Percentiles rank a stretch among this genome's conserved stretches.
These are phyloP conservation scores for Arenaria interpres DNA, from an alignment of 2,113 vertebrate genomes.

Conservation along the genomic window DNA sequence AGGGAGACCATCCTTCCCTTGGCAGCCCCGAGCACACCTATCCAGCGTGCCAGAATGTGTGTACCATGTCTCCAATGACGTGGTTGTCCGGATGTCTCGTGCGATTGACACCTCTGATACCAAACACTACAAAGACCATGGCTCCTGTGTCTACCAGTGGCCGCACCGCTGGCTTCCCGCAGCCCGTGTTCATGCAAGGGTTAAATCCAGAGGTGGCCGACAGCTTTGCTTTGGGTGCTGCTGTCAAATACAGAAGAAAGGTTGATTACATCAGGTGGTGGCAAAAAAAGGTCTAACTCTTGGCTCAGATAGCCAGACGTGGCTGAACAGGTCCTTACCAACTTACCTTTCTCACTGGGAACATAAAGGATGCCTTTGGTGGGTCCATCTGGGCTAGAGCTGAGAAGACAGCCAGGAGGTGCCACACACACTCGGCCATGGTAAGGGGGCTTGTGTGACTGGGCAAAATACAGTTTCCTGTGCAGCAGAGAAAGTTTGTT, in stretches of 20 bases:
- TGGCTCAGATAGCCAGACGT: fast-evolving
- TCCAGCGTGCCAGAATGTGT: neutral
- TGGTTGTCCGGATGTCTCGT: slow-evolving; percentile 86
- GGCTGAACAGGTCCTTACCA: fast-evolving
- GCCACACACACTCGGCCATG: slow-evolving; percentile 87
- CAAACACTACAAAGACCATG: slow-evolving; percentile 98
- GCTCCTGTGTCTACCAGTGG: slow-evolving; percentile 95
- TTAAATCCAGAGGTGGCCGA: slow-evolving; percentile 91
- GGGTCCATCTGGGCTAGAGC: slow-evolving; percentile 85
- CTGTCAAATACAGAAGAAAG: neutral
- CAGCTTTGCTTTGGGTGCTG: slow-evolving; percentile 56
- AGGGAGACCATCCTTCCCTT: neutral
- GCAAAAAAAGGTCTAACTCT: neutral
- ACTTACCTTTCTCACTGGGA: slow-evolving; percentile 84
- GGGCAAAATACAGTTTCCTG: slow-evolving; percentile 92
- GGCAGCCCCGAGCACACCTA: neutral
- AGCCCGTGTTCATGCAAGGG: slow-evolving; percentile 84
- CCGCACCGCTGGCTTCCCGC: slow-evolving; percentile 88
- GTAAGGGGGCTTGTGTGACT: slow-evolving; percentile 87
- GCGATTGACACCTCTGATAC: slow-evolving; percentile 90
- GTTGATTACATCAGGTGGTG: neutral
- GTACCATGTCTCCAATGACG: slow-evolving; percentile 92
- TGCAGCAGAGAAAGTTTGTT: slow-evolving; percentile 28
- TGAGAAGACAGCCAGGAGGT: slow-evolving; percentile 87
- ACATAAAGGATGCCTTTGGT: slow-evolving; percentile 89